Base-by-base conservation (phyloP, 2,113 vertebrate species). In the Peucedramus taeniatus region DNA sequence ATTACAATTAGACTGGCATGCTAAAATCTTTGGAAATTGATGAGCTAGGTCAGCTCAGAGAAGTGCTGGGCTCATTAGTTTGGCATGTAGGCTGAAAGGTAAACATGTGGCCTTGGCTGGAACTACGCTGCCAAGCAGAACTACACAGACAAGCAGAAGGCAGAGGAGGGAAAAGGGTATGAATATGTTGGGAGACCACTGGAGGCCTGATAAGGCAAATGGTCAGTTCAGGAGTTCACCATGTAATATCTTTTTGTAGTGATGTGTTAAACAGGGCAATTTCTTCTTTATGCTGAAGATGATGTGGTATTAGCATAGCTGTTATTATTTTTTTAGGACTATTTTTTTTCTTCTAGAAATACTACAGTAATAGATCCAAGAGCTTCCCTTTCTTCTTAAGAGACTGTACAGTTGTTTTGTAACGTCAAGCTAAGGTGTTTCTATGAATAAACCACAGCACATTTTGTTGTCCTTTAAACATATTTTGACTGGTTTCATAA, bases 401-500 rank as follows among this genome's bases (percentile, higher is more conserved):
- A 91, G 26, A 68, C 9, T n/a, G n/a, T 59, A 9, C 8, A 64
- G 20, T 45, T 80, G 4, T 72, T 84, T 88, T 81, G 33, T 85
- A 74, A 51, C 78, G 83, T 71, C 56, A 81, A 70, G 26, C 17
- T 74, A 54, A 26, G 6, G 7, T 75, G 17, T 91, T 84, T 91
- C 39, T 35, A 76, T 33, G 56, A 94, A 88, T 87, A 93, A 95
- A 95, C 40, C 81, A 54, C 30, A 87, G 57, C 13, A 3, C 4
- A 75, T 95, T 92, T 96, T 68, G 20, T 39, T 84, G 59, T 83
- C 50, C 47, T 95, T 93, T 96, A 97, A 96, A 95, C 72, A 81
- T 83, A 85, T 93, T 92, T 93, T 88, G 72, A 87, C 71, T 88
- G 49, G 37, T 40, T 96, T 97, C 76, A 96, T 97, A 97, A 95